A percentile compares a stretch with the other conserved stretches of the same genome.
These are phyloP conservation scores for Antennarius maculatus DNA, from an alignment of 2,797 vertebrate species.

Conservation along the genomic window DNA sequence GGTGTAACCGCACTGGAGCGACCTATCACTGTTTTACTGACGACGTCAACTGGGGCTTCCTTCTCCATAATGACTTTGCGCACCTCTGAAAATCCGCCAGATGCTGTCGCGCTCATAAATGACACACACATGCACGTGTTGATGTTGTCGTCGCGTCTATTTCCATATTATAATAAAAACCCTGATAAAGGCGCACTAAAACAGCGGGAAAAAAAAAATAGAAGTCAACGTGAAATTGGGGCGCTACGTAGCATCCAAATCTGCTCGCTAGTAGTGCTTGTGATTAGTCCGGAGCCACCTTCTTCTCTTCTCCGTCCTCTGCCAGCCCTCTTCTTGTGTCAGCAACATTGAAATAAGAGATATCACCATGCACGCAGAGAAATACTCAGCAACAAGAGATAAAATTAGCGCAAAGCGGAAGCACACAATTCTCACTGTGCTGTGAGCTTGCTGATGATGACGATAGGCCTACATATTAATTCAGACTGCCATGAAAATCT, in stretches of 20 bases:
- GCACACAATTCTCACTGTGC: conserved; percentile 43
- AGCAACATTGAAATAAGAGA: conserved; percentile 78
- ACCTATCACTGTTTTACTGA: conserved; percentile 50
- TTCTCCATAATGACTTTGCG: conserved; percentile 76
- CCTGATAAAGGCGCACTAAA: conserved; percentile 17
- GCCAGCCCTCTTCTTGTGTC: conserved; percentile 74
- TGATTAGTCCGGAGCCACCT: conserved; percentile 56
- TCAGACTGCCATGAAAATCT: conserved; percentile 72
- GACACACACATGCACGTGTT: conserved; percentile 75
- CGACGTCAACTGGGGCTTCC: conserved; percentile 70
- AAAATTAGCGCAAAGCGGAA: conserved; percentile 78
- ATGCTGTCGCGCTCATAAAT: conserved; percentile 72
- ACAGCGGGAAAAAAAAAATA: neutral
- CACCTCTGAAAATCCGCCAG: conserved; percentile 66
- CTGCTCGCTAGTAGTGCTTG: conserved; percentile 46
- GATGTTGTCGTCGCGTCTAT: conserved; percentile 72
- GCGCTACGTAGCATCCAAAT: conserved; percentile 54
- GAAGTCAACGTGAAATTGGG: conserved; percentile 65
- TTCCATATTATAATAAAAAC: conserved; percentile 21
- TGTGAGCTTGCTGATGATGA: conserved; percentile 60
- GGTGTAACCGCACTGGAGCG: conserved; percentile 70
- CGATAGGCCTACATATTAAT: conserved; percentile 72
- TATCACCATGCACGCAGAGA: conserved; percentile 56
- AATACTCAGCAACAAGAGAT: conserved; percentile 74
- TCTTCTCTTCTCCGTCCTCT: conserved; percentile 62